These are phyloP conservation scores for Pelvicachromis taeniatus DNA, from an alignment of 2,113 vertebrate genomes.

Conservation along the genomic window DNA sequence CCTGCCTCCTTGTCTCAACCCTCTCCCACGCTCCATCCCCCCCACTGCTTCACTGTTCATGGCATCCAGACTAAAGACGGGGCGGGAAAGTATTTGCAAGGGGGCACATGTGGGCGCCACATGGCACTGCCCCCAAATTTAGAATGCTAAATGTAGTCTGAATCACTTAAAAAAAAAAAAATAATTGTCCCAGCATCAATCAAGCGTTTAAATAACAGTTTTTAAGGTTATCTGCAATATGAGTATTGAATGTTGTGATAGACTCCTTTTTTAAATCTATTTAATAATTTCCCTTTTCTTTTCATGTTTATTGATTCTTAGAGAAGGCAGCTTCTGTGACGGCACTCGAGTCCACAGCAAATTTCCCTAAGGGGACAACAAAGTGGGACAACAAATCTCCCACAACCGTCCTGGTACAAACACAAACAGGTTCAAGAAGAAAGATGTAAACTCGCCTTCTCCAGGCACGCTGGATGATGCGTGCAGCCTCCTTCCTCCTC, in stretches of 20 bases:
- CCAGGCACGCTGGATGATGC: constrained; percentile 63
- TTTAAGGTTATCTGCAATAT: background rate
- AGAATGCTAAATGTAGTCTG: background rate
- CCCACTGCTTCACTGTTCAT: constrained; percentile 56
- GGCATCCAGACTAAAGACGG: constrained; percentile 50
- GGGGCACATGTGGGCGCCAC: constrained; percentile 64
- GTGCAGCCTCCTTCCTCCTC: constrained; percentile 48
- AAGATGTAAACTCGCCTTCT: constrained; percentile 40
- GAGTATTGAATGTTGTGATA: background rate
- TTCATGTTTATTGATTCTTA: background rate
- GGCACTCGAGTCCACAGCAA: background rate
- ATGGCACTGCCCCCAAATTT: constrained; percentile 28
- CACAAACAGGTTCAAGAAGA: background rate
- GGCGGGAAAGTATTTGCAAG: constrained; percentile 8
- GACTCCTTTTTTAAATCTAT: background rate
- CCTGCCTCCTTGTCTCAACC: constrained; percentile 32
- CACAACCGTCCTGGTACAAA: background rate
- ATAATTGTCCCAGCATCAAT: background rate
- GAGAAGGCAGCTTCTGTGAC: background rate
- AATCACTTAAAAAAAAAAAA: background rate
- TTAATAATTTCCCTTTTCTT: background rate
- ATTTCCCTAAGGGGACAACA: background rate
- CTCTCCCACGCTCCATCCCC: constrained; percentile 46
- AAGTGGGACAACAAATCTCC: background rate
- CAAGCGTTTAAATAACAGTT: background rate